Evolutionary conservation across 2,113 vertebrate genomes (phyloP), one percentile per base, ranked within the genome.

Genomic region (Engystomops pustulosus): DNA sequence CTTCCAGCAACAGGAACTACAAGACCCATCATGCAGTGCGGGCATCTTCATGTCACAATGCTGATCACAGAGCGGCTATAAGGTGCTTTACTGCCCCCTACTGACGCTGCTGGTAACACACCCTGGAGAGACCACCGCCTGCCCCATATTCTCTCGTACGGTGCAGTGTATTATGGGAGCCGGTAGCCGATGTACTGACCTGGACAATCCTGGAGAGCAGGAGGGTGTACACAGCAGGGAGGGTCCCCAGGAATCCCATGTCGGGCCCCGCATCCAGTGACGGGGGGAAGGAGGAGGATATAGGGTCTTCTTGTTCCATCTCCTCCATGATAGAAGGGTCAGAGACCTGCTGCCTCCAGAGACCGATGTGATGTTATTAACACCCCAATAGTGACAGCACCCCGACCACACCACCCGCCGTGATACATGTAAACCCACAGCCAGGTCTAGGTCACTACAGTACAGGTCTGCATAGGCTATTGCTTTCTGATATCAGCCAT

Each of bases 271-370:
- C 8, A 12, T 38, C 47, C 45, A 78, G 30, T 14, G 62, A 20
- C 4, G 75, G 32, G n/a, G 62, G 18, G 60, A 34, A 53, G 45
- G 70, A 12, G 38, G 38, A 62, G 25, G 70, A 76, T 49, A 32
- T 30, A n/a, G 65, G 74, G 47, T 79, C 83, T 49, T 58, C 74
- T 55, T 38, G 74, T 23, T 79, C 75, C 34, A 79, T 79, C 45
- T 79, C 60, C 23, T 84, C 83, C 74, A 84, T 83, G 41, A 32
- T 17, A 49, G 55, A 27, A n/a, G 11, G 30, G 6, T 11, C 44
- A 45, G 44, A 20, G 27, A 78, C 72, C 60, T 58, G 30, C 20
- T 69, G 34, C n/a, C 62, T 44, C 55, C 55, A 41, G 6, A 58
- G 62, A 77, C 60, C 82, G 45, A 70, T 49, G 18, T 45, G 55